Evolutionary conservation across 2,888 invertebrate genomes (phyloP).

Genomic region (Lysandra coridon): DNA sequence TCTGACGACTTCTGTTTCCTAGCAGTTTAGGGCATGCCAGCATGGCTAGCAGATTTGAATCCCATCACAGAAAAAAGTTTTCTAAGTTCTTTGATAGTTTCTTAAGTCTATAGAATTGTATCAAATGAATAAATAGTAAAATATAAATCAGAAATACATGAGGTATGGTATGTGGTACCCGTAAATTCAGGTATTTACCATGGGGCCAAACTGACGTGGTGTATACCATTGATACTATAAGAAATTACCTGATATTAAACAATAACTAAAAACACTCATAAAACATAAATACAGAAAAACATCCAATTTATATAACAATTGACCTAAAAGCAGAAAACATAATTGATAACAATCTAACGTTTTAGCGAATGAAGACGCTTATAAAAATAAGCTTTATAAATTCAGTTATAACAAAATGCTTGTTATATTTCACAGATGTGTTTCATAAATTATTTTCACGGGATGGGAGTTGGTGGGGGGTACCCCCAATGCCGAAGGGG

Average conservation of each 20-base stretch:
- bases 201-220: too few relatives aligned
- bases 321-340: constrained; percentile 3
- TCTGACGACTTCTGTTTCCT: too few relatives aligned
- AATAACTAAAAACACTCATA: neutral
- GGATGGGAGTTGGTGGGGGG: neutral
- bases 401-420: neutral
- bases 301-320: neutral
- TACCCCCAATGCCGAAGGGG: neutral
- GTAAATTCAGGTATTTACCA: too few relatives aligned
- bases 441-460: neutral
- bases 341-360: constrained; percentile 3
- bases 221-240: too few relatives aligned
- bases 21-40: too few relatives aligned
- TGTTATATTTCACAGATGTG: neutral
- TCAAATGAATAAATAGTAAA: too few relatives aligned
- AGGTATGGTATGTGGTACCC: too few relatives aligned
- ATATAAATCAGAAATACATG: too few relatives aligned
- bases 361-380: neutral
- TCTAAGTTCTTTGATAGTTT: too few relatives aligned
- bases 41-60: too few relatives aligned
- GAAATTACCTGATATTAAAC: neutral
- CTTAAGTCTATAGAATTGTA: too few relatives aligned
- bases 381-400: neutral
- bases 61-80: too few relatives aligned
- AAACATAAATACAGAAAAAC: neutral